Evolutionary conservation across 1,140 invertebrate genomes (phyloP), one percentile per base, ranked within the genome.

Genomic region (Drosophila malerkotliana): DNA sequence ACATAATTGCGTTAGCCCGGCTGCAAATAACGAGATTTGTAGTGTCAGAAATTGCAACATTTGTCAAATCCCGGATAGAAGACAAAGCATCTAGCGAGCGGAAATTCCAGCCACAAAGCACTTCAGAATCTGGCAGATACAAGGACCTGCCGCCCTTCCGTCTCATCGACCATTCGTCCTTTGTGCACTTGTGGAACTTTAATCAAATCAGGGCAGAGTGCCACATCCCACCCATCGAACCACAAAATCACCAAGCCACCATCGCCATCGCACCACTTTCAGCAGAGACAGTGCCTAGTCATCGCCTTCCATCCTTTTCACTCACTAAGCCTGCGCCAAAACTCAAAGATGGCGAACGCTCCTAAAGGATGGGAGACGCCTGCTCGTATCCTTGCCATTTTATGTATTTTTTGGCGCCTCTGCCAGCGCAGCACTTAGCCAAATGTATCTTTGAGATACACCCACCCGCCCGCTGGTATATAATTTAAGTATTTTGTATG

Each of bases 11-110:
- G 83, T 88, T 87, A 87, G 52, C 26, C 24, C 51, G n/a, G 12
- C 26, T 18, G 49, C 52, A 9, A 45, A 45, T 74, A 80, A 77
- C 48, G 47, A 85, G 77, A 75, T 78, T 82, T 79, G 62, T 52
- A 30, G 74, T 85, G 73, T 78, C 87, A 90, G 71, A 85, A 90
- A 90, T 90, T 90, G 87, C 81, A 90, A 90, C 87, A 90, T 90
- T 90, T 90, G 87, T 85, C 49, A 72, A 67, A 72, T 85, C 61
- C 73, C 45, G 4, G 52, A 15, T 48, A 14, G 32, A 56, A 57
- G 61, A 41, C 28, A 45, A 30, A 53, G 14, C 47, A 60, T 57
- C 53, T 72, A 54, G 68, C 67, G 76, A 78, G 32, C 82, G 82
- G 57, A 77, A 83, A 53, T 44, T 14, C 39, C 49, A 77, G 62